A percentile compares a stretch with the other conserved stretches of the same genome.
Evolutionary conservation across 2,888 invertebrate species (phyloP).

Genomic region (Teleogryllus oceanicus): DNA sequence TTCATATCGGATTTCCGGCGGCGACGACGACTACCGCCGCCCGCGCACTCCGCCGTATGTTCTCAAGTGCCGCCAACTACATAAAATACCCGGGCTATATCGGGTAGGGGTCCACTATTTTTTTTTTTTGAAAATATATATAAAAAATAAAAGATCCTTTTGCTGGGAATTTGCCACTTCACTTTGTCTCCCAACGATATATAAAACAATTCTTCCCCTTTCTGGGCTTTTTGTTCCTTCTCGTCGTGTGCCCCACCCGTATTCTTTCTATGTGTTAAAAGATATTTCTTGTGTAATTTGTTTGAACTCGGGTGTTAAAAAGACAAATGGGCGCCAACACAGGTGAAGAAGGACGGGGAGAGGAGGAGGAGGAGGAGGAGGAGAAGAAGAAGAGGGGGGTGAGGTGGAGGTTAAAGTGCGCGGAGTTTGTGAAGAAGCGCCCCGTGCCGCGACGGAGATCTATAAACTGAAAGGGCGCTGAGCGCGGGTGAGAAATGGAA

Average conservation of each 20-base stretch:
- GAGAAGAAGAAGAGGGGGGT: conserved; percentile 20
- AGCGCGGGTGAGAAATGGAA: conserved; percentile 29
- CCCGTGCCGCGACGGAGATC: neutral
- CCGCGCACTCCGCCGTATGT: conserved; percentile 23
- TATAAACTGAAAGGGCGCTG: conserved; percentile 18
- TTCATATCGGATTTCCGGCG: conserved; percentile 3
- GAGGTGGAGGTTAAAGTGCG: conserved; percentile 21
- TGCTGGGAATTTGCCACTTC: conserved; percentile 33
- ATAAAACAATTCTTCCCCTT: conserved; percentile 24
- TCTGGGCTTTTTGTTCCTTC: neutral
- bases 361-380: conserved; percentile 20
- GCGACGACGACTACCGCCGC: neutral
- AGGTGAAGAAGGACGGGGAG: conserved; percentile 30
- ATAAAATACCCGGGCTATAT: conserved; percentile 23
- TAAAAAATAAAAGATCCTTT: conserved; percentile 29
- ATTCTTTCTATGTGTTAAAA: conserved; percentile 30
- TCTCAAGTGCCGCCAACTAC: conserved; percentile 23
- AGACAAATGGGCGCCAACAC: conserved; percentile 32
- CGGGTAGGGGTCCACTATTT: neutral
- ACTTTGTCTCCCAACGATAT: conserved; percentile 29
- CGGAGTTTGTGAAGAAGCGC: neutral
- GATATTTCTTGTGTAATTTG: conserved; percentile 34
- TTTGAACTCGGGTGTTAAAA: conserved; percentile 34
- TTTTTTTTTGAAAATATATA: conserved; percentile 10
- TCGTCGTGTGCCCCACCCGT: conserved; percentile 22